Conservation (phyloP, 2,888 invertebrate species). For the Arctia plantaginis region DNA sequence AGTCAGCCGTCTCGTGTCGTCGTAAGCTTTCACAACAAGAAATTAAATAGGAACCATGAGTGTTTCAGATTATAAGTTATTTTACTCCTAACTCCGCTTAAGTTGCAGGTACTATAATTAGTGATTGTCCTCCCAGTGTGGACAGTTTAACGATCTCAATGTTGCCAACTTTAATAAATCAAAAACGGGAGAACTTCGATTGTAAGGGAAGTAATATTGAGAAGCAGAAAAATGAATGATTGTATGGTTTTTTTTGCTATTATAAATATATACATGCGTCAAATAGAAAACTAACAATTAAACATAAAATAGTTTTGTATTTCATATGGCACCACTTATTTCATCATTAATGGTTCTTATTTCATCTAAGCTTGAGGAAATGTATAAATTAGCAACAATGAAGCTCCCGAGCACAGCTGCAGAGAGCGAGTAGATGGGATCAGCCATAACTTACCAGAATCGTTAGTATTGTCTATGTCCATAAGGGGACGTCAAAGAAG, state of each 20-base stretch:
- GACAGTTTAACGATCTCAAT: not conserved
- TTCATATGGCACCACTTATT: not conserved
- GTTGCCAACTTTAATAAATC: not conserved
- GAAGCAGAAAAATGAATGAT: too few relatives aligned
- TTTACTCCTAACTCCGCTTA: not conserved
- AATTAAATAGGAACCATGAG: slow-evolving; percentile 22
- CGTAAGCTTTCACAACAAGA: slow-evolving; percentile 32
- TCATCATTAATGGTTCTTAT: not conserved
- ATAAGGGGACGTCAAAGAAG: not conserved
- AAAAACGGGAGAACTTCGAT: too few relatives aligned
- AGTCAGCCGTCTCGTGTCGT: slow-evolving; percentile 50
- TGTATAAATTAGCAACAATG: not conserved
- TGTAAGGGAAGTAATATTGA: too few relatives aligned
- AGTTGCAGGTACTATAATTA: not conserved
- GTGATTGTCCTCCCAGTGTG: not conserved
- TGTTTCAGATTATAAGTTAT: slow-evolving; percentile 28
- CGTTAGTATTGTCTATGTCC: too few relatives aligned
- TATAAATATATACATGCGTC: not conserved
- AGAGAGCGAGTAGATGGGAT: not conserved
- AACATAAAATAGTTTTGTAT: not conserved
- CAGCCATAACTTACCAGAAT: not conserved
- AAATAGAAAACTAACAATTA: not conserved
- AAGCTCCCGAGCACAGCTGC: not conserved
- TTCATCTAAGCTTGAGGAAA: not conserved
- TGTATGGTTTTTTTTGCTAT: not conserved